These are phyloP conservation scores for Erebia aethiops DNA, from an alignment of 2,888 invertebrate genomes.

Conservation along the genomic window DNA sequence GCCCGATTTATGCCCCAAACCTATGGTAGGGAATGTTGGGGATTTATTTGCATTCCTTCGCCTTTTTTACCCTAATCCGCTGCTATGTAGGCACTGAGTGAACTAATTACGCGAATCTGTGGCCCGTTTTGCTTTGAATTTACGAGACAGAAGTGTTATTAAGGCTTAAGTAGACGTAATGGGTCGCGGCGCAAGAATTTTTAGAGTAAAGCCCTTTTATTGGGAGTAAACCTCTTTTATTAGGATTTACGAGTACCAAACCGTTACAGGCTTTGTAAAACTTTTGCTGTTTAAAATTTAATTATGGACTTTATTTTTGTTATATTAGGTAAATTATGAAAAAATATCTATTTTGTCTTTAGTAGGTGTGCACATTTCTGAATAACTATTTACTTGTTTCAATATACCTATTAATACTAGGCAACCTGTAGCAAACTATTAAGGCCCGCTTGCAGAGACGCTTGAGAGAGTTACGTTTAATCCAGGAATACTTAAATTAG, in stretches of 20 bases:
- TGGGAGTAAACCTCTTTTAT: constrained; percentile 21
- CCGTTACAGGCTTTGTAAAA: not conserved
- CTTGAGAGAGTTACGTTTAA: too few species aligned
- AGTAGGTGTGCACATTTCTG: too few species aligned
- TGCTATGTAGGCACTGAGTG: constrained; percentile 42
- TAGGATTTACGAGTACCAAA: constrained; percentile 7
- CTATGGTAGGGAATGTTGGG: constrained; percentile 34
- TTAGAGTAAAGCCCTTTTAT: constrained; percentile 24
- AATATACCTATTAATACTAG: too few species aligned
- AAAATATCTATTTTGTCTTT: too few species aligned
- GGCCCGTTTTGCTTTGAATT: constrained; percentile 46
- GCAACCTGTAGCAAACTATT: too few species aligned
- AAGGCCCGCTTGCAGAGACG: too few species aligned
- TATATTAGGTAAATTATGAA: too few species aligned
- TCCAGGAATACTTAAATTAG: too few species aligned
- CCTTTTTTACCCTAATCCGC: constrained; percentile 44
- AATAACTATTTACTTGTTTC: too few species aligned
- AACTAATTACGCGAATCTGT: constrained; percentile 51
- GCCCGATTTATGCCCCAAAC: constrained; percentile 35
- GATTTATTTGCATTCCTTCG: constrained; percentile 44
- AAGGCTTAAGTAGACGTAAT: constrained; percentile 52
- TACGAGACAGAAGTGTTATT: constrained; percentile 55
- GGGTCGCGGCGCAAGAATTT: constrained; percentile 45
- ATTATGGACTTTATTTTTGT: not conserved
- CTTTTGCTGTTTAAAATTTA: not conserved